Evolutionary conservation across 2,888 invertebrate genomes (phyloP).

Genomic region (Baronia brevicornis): DNA sequence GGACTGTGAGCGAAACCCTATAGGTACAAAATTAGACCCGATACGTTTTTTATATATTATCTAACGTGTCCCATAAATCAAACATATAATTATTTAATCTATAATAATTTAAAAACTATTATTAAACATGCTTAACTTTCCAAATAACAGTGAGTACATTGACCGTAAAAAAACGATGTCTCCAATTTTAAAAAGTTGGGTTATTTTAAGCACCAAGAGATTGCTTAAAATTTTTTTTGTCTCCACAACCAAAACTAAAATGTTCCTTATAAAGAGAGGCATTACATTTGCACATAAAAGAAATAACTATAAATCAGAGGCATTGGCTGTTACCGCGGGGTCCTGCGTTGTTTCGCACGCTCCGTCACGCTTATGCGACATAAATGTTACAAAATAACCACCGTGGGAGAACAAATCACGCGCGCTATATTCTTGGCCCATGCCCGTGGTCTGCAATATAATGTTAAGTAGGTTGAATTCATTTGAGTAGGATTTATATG

Average conservation of each 20-base stretch:
- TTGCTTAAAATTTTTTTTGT: slow-evolving; percentile 37
- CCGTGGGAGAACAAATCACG: slow-evolving; percentile 50
- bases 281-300: slow-evolving; percentile 66
- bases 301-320: slow-evolving; percentile 69
- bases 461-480: too few relatives aligned
- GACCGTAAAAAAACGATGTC: too few relatives aligned
- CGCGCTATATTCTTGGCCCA: slow-evolving; percentile 26
- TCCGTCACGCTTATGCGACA: slow-evolving; percentile 58
- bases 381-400: slow-evolving; percentile 64
- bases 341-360: slow-evolving; percentile 57
- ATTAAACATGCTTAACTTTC: too few relatives aligned
- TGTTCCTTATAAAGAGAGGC: slow-evolving; percentile 57
- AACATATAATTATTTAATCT: too few relatives aligned
- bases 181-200: slow-evolving; percentile 13
- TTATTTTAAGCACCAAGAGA: slow-evolving; percentile 39
- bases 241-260: slow-evolving; percentile 38
- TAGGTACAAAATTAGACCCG: too few relatives aligned
- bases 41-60: too few relatives aligned
- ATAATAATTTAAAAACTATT: too few relatives aligned
- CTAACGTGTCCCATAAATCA: too few relatives aligned
- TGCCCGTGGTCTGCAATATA: too few relatives aligned
- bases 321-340: slow-evolving; percentile 57
- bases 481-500: too few relatives aligned
- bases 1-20: too few relatives aligned
- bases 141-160: too few relatives aligned